Base-by-base conservation (phyloP, 2,113 vertebrate species). In the Merops nubicus region DNA sequence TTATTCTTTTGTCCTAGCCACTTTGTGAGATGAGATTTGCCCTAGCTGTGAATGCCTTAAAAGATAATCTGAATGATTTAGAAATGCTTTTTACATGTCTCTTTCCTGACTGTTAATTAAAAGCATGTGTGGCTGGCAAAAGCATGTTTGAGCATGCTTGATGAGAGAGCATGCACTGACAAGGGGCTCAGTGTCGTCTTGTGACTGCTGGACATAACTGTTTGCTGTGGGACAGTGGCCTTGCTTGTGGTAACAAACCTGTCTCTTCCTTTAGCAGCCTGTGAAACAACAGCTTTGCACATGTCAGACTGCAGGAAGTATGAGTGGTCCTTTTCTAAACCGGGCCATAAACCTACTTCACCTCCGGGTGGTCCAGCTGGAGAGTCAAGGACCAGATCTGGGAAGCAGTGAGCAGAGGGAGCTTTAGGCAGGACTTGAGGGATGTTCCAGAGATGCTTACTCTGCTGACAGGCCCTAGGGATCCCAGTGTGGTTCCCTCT, bases 121-220 rank as follows among this genome's bases (percentile, higher is more conserved):
- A 95, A 94, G 93, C 59, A 38, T 18, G 36, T 92, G 43, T 89
- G 77, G 85, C 95, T 94, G 64, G 60, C 54, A 33, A 45, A 25
- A 84, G 91, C 91, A 89, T 80, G 76, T 88, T 87, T 78, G 75
- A 91, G 82, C 75, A n/a, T 2, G 33, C 57, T 42, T 21, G 82
- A 40, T 91, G 75, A 60, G 60, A 62, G 54, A 77, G 62, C 90
- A n/a, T 15, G 84, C 2, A 8, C 65, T 64, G 45, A 86, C 89
- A 48, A 91, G 92, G 50, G 51, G 47, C 36, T 78, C 7, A 5
- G 0, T 40, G 51, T 45, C 76, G 87, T 34, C 80, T 43, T 45
- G 26, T 70, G 48, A 11, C 78, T 75, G 69, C 62, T 53, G 64
- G 20, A 12, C 3, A 1, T 68, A 28, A 9, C 50, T n/a, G 43